A percentile compares a stretch with the other conserved stretches of the same genome.
These are phyloP conservation scores for Colistium nudipinnis DNA, from an alignment of 2,113 vertebrate species.

Conservation along the genomic window DNA sequence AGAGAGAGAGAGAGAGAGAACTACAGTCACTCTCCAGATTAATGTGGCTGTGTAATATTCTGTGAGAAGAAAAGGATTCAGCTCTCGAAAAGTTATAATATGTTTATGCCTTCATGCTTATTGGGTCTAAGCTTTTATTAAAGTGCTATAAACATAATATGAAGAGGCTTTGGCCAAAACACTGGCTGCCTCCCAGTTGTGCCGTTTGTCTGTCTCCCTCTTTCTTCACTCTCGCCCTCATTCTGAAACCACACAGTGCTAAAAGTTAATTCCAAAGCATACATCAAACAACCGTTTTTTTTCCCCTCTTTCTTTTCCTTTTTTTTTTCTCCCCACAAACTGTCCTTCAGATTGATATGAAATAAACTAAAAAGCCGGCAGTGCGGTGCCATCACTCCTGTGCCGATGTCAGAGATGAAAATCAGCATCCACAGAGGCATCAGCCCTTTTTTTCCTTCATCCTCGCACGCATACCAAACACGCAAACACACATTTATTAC, in stretches of 20 bases:
- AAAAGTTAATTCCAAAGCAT: slow-evolving; percentile 40
- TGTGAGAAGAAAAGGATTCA: slow-evolving; percentile 30
- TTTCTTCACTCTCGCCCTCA: neutral
- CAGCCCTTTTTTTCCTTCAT: slow-evolving; percentile 11
- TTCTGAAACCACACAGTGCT: neutral
- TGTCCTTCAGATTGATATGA: slow-evolving; percentile 31
- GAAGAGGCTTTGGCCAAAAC: slow-evolving; percentile 21
- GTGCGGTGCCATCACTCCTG: slow-evolving; percentile 14
- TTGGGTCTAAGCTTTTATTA: slow-evolving; percentile 37
- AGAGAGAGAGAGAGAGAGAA: no score
- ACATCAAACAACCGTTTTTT: slow-evolving; percentile 37
- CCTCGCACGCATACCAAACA: slow-evolving; percentile 26
- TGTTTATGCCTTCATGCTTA: slow-evolving; percentile 37
- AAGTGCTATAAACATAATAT: slow-evolving; percentile 41
- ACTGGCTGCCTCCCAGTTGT: slow-evolving; percentile 14
- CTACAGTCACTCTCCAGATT: slow-evolving; percentile 51
- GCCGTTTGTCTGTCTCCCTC: slow-evolving; percentile 10
- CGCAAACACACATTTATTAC: slow-evolving; percentile 36
- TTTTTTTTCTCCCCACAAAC: neutral
- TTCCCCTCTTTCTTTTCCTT: neutral
- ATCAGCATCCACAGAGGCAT: slow-evolving; percentile 6
- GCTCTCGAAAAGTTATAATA: slow-evolving; percentile 18
- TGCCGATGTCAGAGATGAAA: slow-evolving; percentile 28
- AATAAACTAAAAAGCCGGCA: slow-evolving; percentile 20
- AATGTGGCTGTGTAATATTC: slow-evolving; percentile 32